Conservation (phyloP, 2,797 vertebrate species). For the Calcarius lapponicus region DNA sequence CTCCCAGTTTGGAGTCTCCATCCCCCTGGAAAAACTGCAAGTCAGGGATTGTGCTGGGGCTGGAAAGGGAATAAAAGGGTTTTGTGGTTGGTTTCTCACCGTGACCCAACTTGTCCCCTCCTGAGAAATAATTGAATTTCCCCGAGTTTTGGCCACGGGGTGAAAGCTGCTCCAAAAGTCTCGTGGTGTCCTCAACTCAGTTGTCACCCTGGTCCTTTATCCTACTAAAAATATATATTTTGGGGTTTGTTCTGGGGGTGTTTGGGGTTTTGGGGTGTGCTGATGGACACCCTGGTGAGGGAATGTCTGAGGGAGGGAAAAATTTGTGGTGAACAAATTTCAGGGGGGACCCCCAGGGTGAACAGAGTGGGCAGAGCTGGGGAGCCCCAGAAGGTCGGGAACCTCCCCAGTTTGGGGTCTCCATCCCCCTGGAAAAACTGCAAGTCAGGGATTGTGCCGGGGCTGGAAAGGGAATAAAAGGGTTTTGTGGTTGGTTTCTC, state of each 20-base stretch:
- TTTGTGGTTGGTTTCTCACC: not conserved
- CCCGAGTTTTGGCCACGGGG: rapidly evolving
- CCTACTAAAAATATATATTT: too few species aligned
- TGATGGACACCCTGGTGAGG: rapidly evolving
- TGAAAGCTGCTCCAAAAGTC: not conserved
- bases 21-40: not conserved
- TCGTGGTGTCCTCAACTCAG: not conserved
- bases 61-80: not conserved
- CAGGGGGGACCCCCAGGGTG: rapidly evolving
- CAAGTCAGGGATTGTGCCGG: too few species aligned
- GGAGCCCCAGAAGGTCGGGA: not conserved
- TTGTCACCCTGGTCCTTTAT: rapidly evolving
- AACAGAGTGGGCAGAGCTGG: not conserved
- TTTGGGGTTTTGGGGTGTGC: not conserved
- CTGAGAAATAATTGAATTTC: not conserved
- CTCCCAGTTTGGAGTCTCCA: not conserved
- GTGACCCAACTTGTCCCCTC: not conserved
- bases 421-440: too few species aligned
- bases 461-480: too few species aligned
- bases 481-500: too few species aligned
- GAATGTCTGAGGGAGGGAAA: rapidly evolving
- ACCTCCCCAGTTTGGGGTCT: not conserved
- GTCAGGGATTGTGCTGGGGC: not conserved
- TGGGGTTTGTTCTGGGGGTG: not conserved
- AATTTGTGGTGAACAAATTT: not conserved